Percentiles rank a stretch among this genome's conserved stretches.
Conservation (phyloP, 2,113 vertebrate genomes). For the Callipepla californica region DNA sequence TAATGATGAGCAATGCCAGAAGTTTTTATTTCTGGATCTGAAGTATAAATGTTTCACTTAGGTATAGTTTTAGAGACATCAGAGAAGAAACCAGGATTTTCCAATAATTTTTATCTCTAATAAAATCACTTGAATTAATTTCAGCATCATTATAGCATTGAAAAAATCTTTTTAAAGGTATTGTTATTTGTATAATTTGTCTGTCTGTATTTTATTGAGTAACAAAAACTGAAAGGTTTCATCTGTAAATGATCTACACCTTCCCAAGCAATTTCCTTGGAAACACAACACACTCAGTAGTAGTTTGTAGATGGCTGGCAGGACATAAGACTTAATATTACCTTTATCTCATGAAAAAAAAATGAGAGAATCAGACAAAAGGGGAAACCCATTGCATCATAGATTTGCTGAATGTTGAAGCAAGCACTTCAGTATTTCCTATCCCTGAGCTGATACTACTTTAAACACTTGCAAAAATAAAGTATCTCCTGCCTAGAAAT, state of each 20-base stretch:
- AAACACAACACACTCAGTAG: background rate
- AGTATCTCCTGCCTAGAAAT: background rate
- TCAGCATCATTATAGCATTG: constrained; percentile 40
- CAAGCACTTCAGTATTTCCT: background rate
- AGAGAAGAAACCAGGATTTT: constrained; percentile 75
- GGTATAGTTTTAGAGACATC: constrained; percentile 80
- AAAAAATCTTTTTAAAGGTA: constrained; percentile 44
- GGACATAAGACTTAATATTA: background rate
- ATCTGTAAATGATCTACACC: constrained; percentile 7
- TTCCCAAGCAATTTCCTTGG: background rate
- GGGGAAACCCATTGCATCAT: background rate
- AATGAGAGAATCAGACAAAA: background rate
- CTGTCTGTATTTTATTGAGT: constrained; percentile 38
- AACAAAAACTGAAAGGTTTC: constrained; percentile 49
- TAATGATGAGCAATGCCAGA: constrained; percentile 81
- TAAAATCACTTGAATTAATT: constrained; percentile 80
- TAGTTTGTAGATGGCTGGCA: background rate
- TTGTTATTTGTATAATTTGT: background rate
- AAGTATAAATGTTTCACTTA: constrained; percentile 79
- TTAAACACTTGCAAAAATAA: background rate
- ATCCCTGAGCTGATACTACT: background rate
- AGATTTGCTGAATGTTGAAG: background rate
- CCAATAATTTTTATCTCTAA: constrained; percentile 77
- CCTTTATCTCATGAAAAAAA: background rate
- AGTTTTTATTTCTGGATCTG: constrained; percentile 81